Base-by-base conservation (phyloP, 2,888 invertebrate genomes). In the Hipparchia semele region DNA sequence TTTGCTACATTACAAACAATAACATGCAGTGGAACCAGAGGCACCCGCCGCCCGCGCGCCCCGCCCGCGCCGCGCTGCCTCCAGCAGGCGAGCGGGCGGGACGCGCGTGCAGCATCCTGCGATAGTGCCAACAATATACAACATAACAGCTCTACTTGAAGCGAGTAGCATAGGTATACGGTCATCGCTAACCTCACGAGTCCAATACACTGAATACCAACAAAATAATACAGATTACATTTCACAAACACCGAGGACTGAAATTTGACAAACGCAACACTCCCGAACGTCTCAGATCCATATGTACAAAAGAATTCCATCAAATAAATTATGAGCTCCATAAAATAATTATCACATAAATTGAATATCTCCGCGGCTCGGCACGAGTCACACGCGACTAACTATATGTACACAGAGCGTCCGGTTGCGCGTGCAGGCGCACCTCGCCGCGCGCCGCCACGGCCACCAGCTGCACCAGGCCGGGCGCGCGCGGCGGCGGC, bases 321-420 rank as follows among this genome's bases (percentile, higher is more conserved):
- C 87, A 84, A 89, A 93, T 93, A 93, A 93, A 93, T 93, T 93
- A 93, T 90, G 90, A 91, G 87, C 90, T 92, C 91, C 90, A 87
- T 93, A 93, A 92, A 93, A 90, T 91, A 93, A 93, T 93, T 93
- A 93, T 93, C 93, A 93, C 93, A 93, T 93, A 93, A 92, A 93
- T 93, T 93, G 90, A 88, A 88, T 87, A 89, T 87, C 86, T 86
- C 86, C 84, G 90, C 88, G 87, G 84, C 84, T 89, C 88, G 39
- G 90, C 90, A 89, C 89, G 90, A 5, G 89, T 87, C 88, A 90
- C 89, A 83, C 87, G 89, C 88, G 23, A 86, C 89, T 90, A 91
- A 85, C 88, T 90, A 89, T 90, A 90, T 90, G 87, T 90, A 90
- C 90, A 89, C 86, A 77, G 82, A 81, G 51, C 49, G 64, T 51